These are phyloP conservation scores for Idris sp. DNA, from an alignment of 1,140 invertebrate species.

Conservation along the genomic window DNA sequence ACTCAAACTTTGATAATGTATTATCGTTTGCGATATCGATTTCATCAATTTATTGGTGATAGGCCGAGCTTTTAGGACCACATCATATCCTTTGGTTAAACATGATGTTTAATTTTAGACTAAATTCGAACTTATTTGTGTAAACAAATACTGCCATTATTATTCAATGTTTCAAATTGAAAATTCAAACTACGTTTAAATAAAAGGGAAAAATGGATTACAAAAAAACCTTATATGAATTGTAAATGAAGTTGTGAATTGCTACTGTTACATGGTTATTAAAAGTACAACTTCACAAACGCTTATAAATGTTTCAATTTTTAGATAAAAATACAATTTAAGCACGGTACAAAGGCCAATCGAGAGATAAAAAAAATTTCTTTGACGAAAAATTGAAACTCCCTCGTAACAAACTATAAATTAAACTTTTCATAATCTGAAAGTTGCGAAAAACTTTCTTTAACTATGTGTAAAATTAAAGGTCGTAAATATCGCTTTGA, in stretches of 20 bases:
- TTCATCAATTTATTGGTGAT: conserved; percentile 30
- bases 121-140: no score
- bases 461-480: conserved; percentile 45
- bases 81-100: not conserved
- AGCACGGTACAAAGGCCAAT: not conserved
- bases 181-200: no score
- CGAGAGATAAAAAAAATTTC: conserved; percentile 1
- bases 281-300: no score
- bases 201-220: no score
- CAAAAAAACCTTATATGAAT: no score
- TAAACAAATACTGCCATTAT: no score
- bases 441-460: conserved; percentile 21
- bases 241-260: no score
- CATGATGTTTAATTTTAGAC: not conserved
- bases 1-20: conserved; percentile 33
- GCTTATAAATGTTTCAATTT: no score
- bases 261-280: no score
- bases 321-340: no score
- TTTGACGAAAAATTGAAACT: conserved; percentile 6
- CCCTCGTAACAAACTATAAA: conserved; percentile 12
- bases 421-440: conserved; percentile 22
- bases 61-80: conserved; percentile 7
- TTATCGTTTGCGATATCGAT: conserved; percentile 29
- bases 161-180: no score
- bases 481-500: conserved; percentile 51